These are phyloP conservation scores for Drosophila affinis DNA, from an alignment of 2,888 invertebrate genomes.

Conservation along the genomic window DNA sequence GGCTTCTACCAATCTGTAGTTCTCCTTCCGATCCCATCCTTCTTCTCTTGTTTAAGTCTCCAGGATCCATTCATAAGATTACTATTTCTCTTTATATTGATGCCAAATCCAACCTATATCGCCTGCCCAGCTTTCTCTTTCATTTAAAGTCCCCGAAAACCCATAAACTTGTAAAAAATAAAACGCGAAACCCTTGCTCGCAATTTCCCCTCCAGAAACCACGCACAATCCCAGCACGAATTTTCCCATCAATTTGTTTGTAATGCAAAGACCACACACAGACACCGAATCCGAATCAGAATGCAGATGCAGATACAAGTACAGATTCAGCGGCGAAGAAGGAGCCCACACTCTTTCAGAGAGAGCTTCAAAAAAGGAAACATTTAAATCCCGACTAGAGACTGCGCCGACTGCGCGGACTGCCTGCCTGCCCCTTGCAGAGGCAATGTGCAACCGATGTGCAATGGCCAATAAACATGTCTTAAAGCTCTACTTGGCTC, in stretches of 20 bases:
- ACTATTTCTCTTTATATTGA: no score
- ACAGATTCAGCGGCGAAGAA: constrained; percentile 12
- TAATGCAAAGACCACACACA: neutral
- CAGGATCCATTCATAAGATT: no score
- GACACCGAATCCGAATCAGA: neutral
- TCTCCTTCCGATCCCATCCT: no score
- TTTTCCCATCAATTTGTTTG: neutral
- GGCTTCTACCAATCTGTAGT: no score
- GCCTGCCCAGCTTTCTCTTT: neutral
- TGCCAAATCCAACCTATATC: neutral
- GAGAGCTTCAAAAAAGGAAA: constrained; percentile 11
- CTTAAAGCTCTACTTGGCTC: constrained; percentile 50
- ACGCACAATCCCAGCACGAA: neutral
- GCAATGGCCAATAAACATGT: constrained; percentile 70
- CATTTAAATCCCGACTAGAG: constrained; percentile 24
- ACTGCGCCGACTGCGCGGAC: neutral
- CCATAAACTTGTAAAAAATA: neutral
- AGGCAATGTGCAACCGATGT: constrained; percentile 17
- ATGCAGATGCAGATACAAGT: neutral
- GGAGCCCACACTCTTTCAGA: constrained; percentile 19
- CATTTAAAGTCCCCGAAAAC: neutral
- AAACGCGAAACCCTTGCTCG: neutral
- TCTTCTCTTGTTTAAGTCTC: no score
- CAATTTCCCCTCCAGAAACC: neutral
- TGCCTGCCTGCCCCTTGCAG: constrained; percentile 6